Evolutionary conservation across 2,888 invertebrate genomes (phyloP), one percentile per base, ranked within the genome.

Genomic region (Masnerella sp.): DNA sequence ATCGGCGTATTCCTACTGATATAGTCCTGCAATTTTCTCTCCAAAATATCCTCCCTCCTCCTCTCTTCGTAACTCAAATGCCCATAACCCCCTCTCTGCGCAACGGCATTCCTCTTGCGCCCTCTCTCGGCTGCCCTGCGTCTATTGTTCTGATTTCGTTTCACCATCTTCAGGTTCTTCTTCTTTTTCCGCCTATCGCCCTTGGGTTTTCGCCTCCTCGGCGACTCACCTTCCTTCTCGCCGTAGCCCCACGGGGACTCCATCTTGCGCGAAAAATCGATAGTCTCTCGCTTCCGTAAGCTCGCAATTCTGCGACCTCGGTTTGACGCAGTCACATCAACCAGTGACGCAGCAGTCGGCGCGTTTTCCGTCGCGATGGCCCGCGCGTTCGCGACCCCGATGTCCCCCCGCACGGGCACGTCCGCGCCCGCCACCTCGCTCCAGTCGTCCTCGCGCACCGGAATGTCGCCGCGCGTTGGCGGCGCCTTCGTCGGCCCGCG

Each of bases 381-480:
- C 2, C 61, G 32, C 0, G 69, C 65, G 30, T 70, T 70, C n/a
- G 71, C 62, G 11, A 32, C 56, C n/a, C 83, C 85, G 36, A 85
- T 73, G 38, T 85, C 85, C 2, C 85, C 85, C 0, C 85, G 80
- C 20, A 78, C 73, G 5, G 85, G 85, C 14, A 83, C 38, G 22
- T 71, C 67, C 25, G 18, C 51, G 11, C 30, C 49, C 7, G 32
- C 15, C 25, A 11, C 11, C 4, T 65, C 65, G n/a, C 32, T 43
- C 22, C 9, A 62, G 22, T 69, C 69, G 30, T 71, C 75, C 14
- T 64, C 51, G 20, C 18, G 18, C 38, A 77, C 58, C 11, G 67
- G 81, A 30, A 86, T 86, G 68, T 86, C 86, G 12, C 83, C 85
- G 0, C 86, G 78, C 20, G 77, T 81, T 54, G 54, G 74, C 32